Percentiles rank a stretch among this genome's conserved stretches.
phyloP scores from a whole-genome alignment of 2,797 vertebrate species.

The Dryobates pubescens region DNA sequence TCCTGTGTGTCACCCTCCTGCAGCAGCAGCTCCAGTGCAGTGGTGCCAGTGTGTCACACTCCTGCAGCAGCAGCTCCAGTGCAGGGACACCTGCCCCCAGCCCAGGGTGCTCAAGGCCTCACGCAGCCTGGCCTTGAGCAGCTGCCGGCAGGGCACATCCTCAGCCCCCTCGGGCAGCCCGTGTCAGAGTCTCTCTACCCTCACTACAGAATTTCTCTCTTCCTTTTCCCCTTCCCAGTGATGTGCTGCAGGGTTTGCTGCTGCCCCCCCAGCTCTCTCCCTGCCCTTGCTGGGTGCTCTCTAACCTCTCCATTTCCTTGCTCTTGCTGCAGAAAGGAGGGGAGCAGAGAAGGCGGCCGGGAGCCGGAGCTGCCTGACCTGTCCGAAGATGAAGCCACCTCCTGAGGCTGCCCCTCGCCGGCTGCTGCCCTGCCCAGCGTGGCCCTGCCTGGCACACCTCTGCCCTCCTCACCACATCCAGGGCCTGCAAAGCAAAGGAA shows the following conservation, averaged over 20 bases:
- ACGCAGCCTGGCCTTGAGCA: too few species aligned
- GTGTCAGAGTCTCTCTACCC: too few species aligned
- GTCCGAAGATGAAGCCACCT: constrained; percentile 88
- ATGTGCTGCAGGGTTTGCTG: background rate
- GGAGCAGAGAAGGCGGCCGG: constrained; percentile 85
- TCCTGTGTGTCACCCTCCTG: too few species aligned
- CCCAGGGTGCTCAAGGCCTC: too few species aligned
- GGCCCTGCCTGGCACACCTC: constrained; percentile 39
- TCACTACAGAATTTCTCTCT: too few species aligned
- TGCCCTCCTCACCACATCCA: constrained; percentile 53
- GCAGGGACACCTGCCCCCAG: too few species aligned
- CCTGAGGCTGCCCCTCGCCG: constrained; percentile 70
- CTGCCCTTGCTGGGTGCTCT: background rate
- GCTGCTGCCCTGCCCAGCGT: constrained; percentile 43
- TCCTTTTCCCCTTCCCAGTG: background rate
- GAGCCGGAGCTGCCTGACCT: constrained; percentile 91
- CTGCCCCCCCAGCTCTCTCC: background rate
- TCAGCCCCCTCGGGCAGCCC: too few species aligned
- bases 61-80: too few species aligned
- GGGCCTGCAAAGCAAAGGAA: constrained; percentile 32
- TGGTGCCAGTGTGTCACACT: too few species aligned
- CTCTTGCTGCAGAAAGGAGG: constrained; percentile 83
- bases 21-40: too few species aligned
- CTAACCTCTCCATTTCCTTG: background rate
- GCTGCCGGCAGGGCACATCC: background rate